Evolutionary conservation across 2,113 vertebrate species (phyloP).

Genomic region (Phyllopteryx taeniolatus): DNA sequence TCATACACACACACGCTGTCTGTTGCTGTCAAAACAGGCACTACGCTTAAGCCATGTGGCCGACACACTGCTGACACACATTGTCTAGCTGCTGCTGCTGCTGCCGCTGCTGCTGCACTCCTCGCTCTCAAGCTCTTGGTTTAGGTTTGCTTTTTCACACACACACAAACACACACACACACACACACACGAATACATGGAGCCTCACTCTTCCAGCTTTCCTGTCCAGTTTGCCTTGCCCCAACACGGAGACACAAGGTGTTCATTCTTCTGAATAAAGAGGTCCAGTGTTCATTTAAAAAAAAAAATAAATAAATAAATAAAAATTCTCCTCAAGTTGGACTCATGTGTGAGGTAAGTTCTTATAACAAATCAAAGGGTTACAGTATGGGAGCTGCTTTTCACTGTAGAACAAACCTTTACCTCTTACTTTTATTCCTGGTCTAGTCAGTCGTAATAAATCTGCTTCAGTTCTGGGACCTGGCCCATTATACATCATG

Average conservation of each 20-base stretch:
- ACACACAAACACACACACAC: neutral
- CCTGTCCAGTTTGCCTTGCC: constrained; percentile 47
- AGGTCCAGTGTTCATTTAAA: constrained; percentile 51
- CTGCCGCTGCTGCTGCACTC: constrained; percentile 28
- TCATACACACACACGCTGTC: constrained; percentile 5
- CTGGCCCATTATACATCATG: neutral
- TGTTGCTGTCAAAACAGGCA: constrained; percentile 41
- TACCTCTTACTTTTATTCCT: neutral
- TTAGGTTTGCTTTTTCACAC: constrained; percentile 12
- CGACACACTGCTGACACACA: constrained; percentile 53
- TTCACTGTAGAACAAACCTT: constrained; percentile 1
- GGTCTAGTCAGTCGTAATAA: neutral
- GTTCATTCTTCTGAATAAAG: constrained; percentile 65
- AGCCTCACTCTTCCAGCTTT: constrained; percentile 11
- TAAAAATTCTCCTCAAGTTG: constrained; percentile 4
- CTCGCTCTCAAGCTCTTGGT: constrained; percentile 32
- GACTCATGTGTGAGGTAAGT: constrained; percentile 8
- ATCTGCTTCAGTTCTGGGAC: neutral
- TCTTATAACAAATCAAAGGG: constrained; percentile 9
- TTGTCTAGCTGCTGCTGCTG: constrained; percentile 37
- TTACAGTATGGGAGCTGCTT: neutral
- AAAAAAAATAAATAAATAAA: neutral
- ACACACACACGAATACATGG: neutral
- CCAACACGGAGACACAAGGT: constrained; percentile 61
- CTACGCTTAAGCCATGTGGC: constrained; percentile 54